phyloP scores from a whole-genome alignment of 2,888 invertebrate species.

The Hylaea fasciaria region DNA sequence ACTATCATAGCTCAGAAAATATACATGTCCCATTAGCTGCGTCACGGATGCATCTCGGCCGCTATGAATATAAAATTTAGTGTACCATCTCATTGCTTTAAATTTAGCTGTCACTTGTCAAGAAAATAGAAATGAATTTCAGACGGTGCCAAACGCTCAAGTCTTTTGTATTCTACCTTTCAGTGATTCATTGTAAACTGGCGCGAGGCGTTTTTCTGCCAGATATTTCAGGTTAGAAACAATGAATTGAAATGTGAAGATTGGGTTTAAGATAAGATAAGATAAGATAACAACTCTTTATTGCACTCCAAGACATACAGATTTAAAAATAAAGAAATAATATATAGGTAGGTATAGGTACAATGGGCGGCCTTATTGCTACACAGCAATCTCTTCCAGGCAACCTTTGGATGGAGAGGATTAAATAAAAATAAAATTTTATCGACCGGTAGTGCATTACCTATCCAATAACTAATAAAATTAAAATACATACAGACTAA shows the following conservation, averaged over 20 bases:
- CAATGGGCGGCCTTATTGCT: too few species aligned
- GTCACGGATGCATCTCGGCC: constrained; percentile 41
- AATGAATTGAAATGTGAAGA: constrained; percentile 36
- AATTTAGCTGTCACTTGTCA: constrained; percentile 76
- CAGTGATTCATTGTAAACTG: constrained; percentile 61
- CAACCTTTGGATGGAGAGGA: too few species aligned
- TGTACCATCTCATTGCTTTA: constrained; percentile 62
- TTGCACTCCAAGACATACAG: too few species aligned
- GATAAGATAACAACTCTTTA: too few species aligned
- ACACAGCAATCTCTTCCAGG: too few species aligned
- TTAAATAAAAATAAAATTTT: too few species aligned
- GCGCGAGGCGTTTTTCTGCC: constrained; percentile 46
- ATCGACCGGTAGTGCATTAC: too few species aligned
- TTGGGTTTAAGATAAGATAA: too few species aligned
- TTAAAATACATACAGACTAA: too few species aligned
- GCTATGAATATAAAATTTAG: constrained; percentile 40
- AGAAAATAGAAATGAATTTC: constrained; percentile 62
- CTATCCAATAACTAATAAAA: too few species aligned
- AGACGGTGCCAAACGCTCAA: constrained; percentile 66
- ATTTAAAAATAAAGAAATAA: too few species aligned
- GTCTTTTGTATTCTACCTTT: constrained; percentile 66
- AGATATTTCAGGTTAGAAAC: constrained; percentile 46
- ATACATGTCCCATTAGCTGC: constrained; percentile 10
- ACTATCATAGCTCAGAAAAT: constrained; percentile 10
- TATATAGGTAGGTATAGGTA: too few species aligned